These are phyloP conservation scores for Lepidurus apus DNA, from an alignment of 1,140 invertebrate species.

Conservation along the genomic window DNA sequence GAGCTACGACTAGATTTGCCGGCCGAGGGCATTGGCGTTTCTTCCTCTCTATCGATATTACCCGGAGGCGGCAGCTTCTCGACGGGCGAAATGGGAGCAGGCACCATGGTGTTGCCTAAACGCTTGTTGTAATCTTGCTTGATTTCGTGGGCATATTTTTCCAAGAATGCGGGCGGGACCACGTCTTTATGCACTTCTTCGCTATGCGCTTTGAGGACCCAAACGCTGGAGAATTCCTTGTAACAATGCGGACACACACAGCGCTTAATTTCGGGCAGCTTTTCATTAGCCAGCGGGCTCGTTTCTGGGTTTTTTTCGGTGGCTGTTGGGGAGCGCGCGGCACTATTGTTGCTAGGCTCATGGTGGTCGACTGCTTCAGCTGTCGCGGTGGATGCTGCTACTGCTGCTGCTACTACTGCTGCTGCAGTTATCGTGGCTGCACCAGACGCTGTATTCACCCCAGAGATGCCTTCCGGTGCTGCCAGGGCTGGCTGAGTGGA, in stretches of 20 bases:
- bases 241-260: constrained; percentile 80
- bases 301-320: constrained; percentile 31
- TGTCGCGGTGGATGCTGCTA: constrained; percentile 47
- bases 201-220: constrained; percentile 90
- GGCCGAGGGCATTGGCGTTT: neutral
- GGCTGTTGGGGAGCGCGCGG: neutral
- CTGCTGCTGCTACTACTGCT: constrained; percentile 49
- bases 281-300: constrained; percentile 50
- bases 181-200: constrained; percentile 90
- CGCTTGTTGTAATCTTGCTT: constrained; percentile 80
- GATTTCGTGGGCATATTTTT: constrained; percentile 85
- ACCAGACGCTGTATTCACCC: constrained; percentile 41
- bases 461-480: constrained; percentile 43
- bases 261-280: constrained; percentile 61
- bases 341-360: neutral
- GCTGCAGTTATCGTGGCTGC: constrained; percentile 44
- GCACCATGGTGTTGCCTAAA: constrained; percentile 44
- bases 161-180: constrained; percentile 79
- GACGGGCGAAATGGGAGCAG: constrained; percentile 45
- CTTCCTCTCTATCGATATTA: constrained; percentile 19
- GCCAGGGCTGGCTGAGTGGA: constrained; percentile 38
- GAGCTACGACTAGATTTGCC: constrained; percentile 39
- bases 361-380: constrained; percentile 47
- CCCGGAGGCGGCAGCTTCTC: constrained; percentile 28
- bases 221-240: constrained; percentile 91